Evolutionary conservation across 2,888 invertebrate genomes (phyloP), one percentile per base, ranked within the genome.

Genomic region (Macrosoma leucophasiata): DNA sequence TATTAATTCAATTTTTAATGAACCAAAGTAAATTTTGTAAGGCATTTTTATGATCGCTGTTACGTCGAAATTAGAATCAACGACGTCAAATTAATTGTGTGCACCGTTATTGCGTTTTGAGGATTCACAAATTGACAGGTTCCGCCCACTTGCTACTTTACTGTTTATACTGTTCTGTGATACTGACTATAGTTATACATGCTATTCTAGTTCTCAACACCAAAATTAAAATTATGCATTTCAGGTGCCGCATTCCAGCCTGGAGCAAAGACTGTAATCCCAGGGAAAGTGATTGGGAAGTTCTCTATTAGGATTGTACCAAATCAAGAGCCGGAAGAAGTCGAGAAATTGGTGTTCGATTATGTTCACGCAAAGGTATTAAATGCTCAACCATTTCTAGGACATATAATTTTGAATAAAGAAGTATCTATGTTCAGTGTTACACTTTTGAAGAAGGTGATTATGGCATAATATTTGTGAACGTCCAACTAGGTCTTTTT

Each of bases 261-360:
- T 1, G 98, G 98, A 8, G 91, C 92, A 11, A 98, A 98, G 71
- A 98, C 98, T 33, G 97, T 98, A 0, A 98, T 96, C 56, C 96
- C 96, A 0, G 88, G 91, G 25, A 94, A 95, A 76, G 97, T 98
- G 0, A 91, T 90, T 55, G 98, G 98, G 12, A 99, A 99, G 76
- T 99, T 99, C 81, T 98, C 98, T 0, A 91, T 99, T 48, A 90
- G 99, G 32, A 89, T 97, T 51, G 98, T 99, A n/a, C 98, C 98
- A 1, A 86, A 98, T 67, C 97, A 97, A 86, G 88, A 89, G 31
- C 96, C 97, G 0, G 89, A 89, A 3, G 89, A 91, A 53, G 90
- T 97, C n/a, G 91, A 91, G 50, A 85, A 92, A 52, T 87, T 90
- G 41, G 97, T 98, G 5, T 85, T 88, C 20, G 87, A 89, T 29